Evolutionary conservation across 2,888 invertebrate genomes (phyloP), one percentile per base, ranked within the genome.

Genomic region (Macropis europaea): DNA sequence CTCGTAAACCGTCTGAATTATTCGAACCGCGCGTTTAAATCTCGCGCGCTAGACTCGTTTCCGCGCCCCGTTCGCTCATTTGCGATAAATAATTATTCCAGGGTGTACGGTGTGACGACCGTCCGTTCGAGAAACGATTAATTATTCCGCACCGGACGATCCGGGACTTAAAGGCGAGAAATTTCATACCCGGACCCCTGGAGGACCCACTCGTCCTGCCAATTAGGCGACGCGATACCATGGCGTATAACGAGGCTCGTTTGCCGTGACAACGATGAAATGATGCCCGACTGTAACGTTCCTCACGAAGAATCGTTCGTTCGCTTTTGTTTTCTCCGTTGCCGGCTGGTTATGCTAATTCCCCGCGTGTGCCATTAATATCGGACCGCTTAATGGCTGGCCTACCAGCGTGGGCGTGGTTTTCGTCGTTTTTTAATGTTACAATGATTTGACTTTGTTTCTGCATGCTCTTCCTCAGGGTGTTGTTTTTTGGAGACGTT

Each of bases 171-270:
- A 78, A 73, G 77, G 82, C 77, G 81, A 84, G 79, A 81, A 74
- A 82, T 73, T 81, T 81, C 68, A 69, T 78, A 73, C 66, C 60
- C 48, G 50, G 72, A 77, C 73, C 66, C 53, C 71, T 52, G 61
- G 68, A 1, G 32, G n/a, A n/a, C 48, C 50, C 59, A 71, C 73
- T 81, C 76, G 68, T 76, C 71, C 77, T 81, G 83, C 82, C 84
- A 86, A 86, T 86, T 86, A 86, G 84, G 76, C 59, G 80, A 70
- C 73, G 78, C 71, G 71, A 53, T 71, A 70, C 69, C 66, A 50
- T 52, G 60, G 60, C 45, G 56, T 48, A 71, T 82, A 79, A 79
- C 81, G 81, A 78, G 66, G 42, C 81, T 79, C 76, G 76, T 80
- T 84, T 76, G 61, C 77, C 47, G 40, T 69, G 54, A 43, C 50